Percentiles rank a stretch among this genome's conserved stretches.
Conservation (phyloP, 2,113 vertebrate species). For the Pseudolaguvia tuberculata region DNA sequence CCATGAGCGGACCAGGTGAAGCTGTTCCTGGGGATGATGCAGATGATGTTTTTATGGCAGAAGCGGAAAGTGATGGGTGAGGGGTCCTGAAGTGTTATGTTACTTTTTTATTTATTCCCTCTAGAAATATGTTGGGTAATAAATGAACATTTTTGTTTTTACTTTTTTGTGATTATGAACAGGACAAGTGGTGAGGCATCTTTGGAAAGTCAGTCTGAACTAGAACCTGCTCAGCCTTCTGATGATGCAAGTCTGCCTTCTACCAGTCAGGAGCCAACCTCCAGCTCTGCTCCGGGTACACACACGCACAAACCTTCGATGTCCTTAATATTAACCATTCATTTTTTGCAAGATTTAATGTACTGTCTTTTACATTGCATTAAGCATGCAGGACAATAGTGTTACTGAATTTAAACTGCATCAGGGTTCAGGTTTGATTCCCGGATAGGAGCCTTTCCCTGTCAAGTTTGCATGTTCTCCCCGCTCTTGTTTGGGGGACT, state of each 20-base stretch:
- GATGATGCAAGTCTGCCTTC: conserved; percentile 88
- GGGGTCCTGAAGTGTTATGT: background rate
- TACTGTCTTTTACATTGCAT: background rate
- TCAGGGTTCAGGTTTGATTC: no score
- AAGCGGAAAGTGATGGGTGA: conserved; percentile 87
- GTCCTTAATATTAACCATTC: background rate
- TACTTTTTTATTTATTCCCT: background rate
- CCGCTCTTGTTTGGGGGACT: no score
- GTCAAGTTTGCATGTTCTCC: no score
- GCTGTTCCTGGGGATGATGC: conserved; percentile 79
- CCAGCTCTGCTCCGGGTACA: conserved; percentile 60
- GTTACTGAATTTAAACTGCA: background rate
- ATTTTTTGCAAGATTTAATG: background rate
- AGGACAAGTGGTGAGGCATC: conserved; percentile 76
- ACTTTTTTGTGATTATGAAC: background rate
- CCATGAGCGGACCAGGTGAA: conserved; percentile 72
- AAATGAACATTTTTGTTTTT: background rate
- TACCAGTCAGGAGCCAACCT: conserved; percentile 90
- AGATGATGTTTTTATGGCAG: conserved; percentile 91
- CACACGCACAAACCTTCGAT: background rate
- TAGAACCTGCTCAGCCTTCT: conserved; percentile 77
- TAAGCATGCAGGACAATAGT: background rate
- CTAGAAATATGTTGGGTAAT: no score
- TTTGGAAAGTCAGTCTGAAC: conserved; percentile 82
- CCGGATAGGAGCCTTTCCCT: no score